A percentile compares a stretch with the other conserved stretches of the same genome.
These are phyloP conservation scores for Neoitamus cyanurus DNA, from an alignment of 2,888 invertebrate genomes.

Conservation along the genomic window DNA sequence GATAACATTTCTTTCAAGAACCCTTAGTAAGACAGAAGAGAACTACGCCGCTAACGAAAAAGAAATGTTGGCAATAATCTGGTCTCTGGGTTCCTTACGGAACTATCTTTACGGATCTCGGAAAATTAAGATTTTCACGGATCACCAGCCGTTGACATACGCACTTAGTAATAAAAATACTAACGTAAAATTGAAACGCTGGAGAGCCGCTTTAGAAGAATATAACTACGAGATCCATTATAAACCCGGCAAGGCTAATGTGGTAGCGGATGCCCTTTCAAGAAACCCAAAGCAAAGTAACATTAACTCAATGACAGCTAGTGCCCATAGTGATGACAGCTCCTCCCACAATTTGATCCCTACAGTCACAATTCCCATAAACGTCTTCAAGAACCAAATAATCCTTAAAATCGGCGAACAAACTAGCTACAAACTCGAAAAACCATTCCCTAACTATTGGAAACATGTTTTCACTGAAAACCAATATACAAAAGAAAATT, in stretches of 20 bases:
- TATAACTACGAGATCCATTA: too few relatives aligned
- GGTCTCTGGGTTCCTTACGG: constrained; percentile 43
- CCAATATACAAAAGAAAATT: background rate
- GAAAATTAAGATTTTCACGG: too few relatives aligned
- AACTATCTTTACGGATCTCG: constrained; percentile 49
- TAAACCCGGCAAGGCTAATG: constrained; percentile 22
- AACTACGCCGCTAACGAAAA: constrained; percentile 48
- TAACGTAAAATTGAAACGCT: constrained; percentile 47
- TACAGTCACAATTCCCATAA: too few relatives aligned
- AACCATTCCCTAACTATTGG: constrained; percentile 26
- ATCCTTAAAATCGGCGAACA: constrained; percentile 38
- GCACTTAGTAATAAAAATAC: constrained; percentile 49
- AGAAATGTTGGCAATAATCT: constrained; percentile 49
- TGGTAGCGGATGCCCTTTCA: constrained; percentile 29
- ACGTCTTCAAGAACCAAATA: too few relatives aligned
- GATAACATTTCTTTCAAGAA: constrained; percentile 48
- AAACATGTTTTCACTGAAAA: constrained; percentile 20
- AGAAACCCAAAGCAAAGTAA: background rate
- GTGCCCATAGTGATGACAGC: constrained; percentile 39
- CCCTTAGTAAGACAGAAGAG: constrained; percentile 50
- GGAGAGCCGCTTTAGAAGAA: too few relatives aligned
- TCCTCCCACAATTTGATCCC: constrained; percentile 18
- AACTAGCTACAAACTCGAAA: constrained; percentile 34
- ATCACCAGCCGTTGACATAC: too few relatives aligned
- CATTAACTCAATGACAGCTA: constrained; percentile 13